Evolutionary conservation across 2,888 invertebrate species (phyloP), one percentile per base, ranked within the genome.

Genomic region (Caenorhabditis sp.): DNA sequence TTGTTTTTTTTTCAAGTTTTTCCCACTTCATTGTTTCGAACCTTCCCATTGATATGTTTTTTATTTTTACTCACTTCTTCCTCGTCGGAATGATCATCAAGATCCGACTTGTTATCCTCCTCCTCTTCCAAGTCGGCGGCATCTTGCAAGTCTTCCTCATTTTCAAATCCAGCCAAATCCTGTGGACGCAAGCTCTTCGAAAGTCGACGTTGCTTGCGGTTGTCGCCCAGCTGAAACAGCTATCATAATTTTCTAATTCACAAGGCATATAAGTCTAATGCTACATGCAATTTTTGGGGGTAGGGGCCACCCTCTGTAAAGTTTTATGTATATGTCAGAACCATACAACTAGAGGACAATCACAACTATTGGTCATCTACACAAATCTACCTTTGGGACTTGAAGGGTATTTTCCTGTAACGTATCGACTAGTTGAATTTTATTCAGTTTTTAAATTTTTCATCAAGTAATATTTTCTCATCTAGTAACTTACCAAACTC

Each of bases 51-150:
- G 44, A 28, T 55, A 32, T 64, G 35, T 58, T 58, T 51, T 51
- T 44, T 69, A 47, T 47, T 47, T 2, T 6, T 55, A 24, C 61
- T 76, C 37, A 56, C 78, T 60, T 82, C 83, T 24, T 84, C 84
- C 32, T 86, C 88, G 91, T 97, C 96, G 35, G 95, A 94, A 11
- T 97, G 94, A 35, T 80, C 77, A 15, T 86, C 86, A 22, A 74
- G 58, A 22, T 82, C 83, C 2, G 85, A 85, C 40, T 82, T 77
- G 58, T 68, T 77, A 15, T 85, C 83, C 26, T 84, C 83, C 70
- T 78, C 82, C 53, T 85, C 86, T 76, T 83, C 81, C 44, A 60
- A 62, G 22, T 82, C 82, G 51, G 76, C 79, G 24, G 80, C 81
- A 6, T 85, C 85, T 76, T 87, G 84, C 44, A 85, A 60, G 69